Conservation (phyloP, 2,888 invertebrate species). For the Andrena camellia region DNA sequence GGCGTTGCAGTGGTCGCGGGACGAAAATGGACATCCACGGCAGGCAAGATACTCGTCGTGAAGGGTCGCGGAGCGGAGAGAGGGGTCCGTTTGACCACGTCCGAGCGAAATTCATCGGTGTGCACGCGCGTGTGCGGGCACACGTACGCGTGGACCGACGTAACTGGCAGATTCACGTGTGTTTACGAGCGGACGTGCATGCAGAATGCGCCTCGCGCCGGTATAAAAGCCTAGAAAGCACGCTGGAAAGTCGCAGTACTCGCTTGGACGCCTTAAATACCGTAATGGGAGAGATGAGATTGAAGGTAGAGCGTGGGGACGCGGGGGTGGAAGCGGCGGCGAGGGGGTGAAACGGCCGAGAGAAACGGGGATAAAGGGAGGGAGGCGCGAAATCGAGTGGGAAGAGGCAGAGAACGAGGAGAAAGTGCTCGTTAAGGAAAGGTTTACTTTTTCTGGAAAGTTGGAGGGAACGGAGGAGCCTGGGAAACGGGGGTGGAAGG, state of each 20-base stretch:
- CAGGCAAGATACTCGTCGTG: constrained; percentile 3
- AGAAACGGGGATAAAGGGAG: not conserved
- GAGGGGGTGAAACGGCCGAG: not conserved
- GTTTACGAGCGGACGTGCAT: constrained; percentile 60
- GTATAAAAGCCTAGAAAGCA: constrained; percentile 81
- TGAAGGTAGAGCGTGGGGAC: constrained; percentile 78
- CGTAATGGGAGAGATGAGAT: constrained; percentile 78
- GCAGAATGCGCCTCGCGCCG: constrained; percentile 57
- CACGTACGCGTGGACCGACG: constrained; percentile 20
- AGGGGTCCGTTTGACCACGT: constrained; percentile 10
- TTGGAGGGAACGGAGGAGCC: not conserved
- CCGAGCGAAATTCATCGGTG: constrained; percentile 34
- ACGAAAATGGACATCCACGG: not conserved
- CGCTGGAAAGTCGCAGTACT: constrained; percentile 82
- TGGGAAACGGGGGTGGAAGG: not conserved
- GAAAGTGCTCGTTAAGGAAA: constrained; percentile 18
- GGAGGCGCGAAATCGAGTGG: not conserved
- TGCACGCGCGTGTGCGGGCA: constrained; percentile 19
- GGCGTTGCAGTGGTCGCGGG: not conserved
- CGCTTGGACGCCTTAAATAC: constrained; percentile 78
- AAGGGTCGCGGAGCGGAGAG: constrained; percentile 19
- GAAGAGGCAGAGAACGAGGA: not conserved
- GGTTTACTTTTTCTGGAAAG: constrained; percentile 7
- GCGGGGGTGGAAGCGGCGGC: constrained; percentile 8
- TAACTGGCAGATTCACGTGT: constrained; percentile 49